Percentiles rank a stretch among this genome's conserved stretches.
Conservation (phyloP, 2,888 invertebrate species). For the Falcaria lacertinaria region DNA sequence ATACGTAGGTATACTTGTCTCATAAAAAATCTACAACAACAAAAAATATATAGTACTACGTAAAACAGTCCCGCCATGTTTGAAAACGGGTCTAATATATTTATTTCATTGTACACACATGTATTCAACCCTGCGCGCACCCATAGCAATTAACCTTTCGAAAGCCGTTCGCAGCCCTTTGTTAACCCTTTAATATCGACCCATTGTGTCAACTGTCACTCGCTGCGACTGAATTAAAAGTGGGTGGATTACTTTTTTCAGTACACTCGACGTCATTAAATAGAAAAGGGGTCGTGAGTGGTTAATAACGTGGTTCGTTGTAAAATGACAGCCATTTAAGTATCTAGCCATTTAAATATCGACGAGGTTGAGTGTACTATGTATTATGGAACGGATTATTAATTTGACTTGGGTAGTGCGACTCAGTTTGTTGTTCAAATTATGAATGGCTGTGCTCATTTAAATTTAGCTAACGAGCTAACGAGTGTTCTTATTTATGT, state of each 20-base stretch:
- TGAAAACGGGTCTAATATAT: slow-evolving; percentile 23
- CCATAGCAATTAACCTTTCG: slow-evolving; percentile 74
- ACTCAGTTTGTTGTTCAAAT: slow-evolving; percentile 13
- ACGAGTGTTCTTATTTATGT: not conserved
- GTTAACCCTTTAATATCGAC: slow-evolving; percentile 63
- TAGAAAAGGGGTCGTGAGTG: slow-evolving; percentile 56
- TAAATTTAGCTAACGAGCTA: not conserved
- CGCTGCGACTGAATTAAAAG: slow-evolving; percentile 62
- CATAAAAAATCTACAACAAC: not conserved
- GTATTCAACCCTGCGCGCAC: slow-evolving; percentile 31
- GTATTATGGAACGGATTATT: slow-evolving; percentile 24
- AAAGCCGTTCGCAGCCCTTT: slow-evolving; percentile 62
- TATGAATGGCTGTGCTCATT: slow-evolving; percentile 5
- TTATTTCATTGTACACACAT: slow-evolving; percentile 26
- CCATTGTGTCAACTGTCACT: slow-evolving; percentile 77
- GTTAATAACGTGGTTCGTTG: slow-evolving; percentile 55
- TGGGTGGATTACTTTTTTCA: slow-evolving; percentile 64
- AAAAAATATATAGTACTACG: slow-evolving; percentile 10
- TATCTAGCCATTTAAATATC: too few species aligned
- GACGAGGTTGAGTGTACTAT: slow-evolving; percentile 26
- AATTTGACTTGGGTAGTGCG: slow-evolving; percentile 29
- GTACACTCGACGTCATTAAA: slow-evolving; percentile 25
- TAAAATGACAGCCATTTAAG: slow-evolving; percentile 60
- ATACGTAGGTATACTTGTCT: too few species aligned
- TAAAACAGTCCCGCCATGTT: slow-evolving; percentile 43